These are phyloP conservation scores for Anableps anableps DNA, from an alignment of 2,797 vertebrate genomes.

Conservation along the genomic window DNA sequence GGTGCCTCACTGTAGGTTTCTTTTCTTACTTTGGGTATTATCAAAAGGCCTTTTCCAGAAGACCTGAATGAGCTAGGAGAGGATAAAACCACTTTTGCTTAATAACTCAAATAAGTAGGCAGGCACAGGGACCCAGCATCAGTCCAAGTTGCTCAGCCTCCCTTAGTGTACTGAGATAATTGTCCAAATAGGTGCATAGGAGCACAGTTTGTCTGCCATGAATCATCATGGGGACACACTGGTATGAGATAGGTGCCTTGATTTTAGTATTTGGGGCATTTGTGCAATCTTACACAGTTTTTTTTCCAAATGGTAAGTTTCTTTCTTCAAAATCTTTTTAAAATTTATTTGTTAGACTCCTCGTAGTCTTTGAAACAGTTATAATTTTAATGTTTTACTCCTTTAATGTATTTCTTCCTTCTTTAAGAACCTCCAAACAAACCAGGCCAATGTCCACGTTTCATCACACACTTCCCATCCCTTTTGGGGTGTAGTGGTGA, in stretches of 20 bases:
- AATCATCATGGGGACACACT: conserved; percentile 62
- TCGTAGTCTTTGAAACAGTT: neutral
- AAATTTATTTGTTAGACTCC: neutral
- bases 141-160: conserved; percentile 17
- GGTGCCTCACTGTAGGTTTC: neutral
- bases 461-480: conserved; percentile 66
- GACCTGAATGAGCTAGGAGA: neutral
- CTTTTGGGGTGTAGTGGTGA: conserved; percentile 70
- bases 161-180: conserved; percentile 39
- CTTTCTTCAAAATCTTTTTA: neutral
- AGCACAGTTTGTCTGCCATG: conserved; percentile 44
- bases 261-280: conserved; percentile 52
- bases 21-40: neutral
- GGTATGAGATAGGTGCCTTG: conserved; percentile 41
- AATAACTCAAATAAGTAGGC: neutral
- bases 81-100: neutral
- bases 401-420: conserved; percentile 41
- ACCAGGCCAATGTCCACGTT: conserved; percentile 67
- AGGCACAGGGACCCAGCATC: conserved; percentile 61
- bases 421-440: conserved; percentile 46
- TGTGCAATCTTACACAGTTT: conserved; percentile 41
- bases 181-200: conserved; percentile 40
- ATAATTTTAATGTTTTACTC: neutral
- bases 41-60: neutral
- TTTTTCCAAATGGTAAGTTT: conserved; percentile 39